Evolutionary conservation across 2,888 invertebrate genomes (phyloP).

Genomic region (Nasonovia ribisnigri): DNA sequence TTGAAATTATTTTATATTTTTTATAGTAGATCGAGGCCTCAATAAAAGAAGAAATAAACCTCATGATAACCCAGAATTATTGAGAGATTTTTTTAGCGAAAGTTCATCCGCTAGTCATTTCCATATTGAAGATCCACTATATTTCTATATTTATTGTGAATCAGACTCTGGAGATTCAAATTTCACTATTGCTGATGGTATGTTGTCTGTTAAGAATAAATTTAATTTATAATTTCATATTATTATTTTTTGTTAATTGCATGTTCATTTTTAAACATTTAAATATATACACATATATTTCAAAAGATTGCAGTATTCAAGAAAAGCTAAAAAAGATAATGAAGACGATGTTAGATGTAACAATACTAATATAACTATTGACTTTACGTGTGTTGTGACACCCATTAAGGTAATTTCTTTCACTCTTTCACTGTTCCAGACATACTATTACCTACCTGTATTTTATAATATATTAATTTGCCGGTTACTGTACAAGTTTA

Average conservation of each 20-base stretch:
- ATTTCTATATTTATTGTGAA: no score
- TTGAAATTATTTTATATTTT: neutral
- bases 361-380: constrained; percentile 64
- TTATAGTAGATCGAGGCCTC: constrained; percentile 76
- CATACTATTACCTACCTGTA: no score
- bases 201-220: neutral
- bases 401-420: constrained; percentile 29
- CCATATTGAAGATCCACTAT: constrained; percentile 85
- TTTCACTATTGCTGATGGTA: constrained; percentile 51
- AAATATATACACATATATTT: neutral
- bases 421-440: no score
- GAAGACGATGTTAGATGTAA: constrained; percentile 65
- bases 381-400: constrained; percentile 35
- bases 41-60: constrained; percentile 87
- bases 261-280: neutral
- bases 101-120: constrained; percentile 97
- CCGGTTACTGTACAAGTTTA: no score
- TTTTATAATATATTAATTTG: no score
- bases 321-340: constrained; percentile 30
- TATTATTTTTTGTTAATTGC: neutral
- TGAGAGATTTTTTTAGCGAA: constrained; percentile 80
- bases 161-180: constrained; percentile 62
- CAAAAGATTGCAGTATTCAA: constrained; percentile 11
- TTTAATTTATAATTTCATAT: neutral
- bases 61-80: constrained; percentile 74